Percentiles rank a stretch among this genome's conserved stretches.
phyloP scores from a whole-genome alignment of 2,888 invertebrate genomes.

The Idaea biselata region DNA sequence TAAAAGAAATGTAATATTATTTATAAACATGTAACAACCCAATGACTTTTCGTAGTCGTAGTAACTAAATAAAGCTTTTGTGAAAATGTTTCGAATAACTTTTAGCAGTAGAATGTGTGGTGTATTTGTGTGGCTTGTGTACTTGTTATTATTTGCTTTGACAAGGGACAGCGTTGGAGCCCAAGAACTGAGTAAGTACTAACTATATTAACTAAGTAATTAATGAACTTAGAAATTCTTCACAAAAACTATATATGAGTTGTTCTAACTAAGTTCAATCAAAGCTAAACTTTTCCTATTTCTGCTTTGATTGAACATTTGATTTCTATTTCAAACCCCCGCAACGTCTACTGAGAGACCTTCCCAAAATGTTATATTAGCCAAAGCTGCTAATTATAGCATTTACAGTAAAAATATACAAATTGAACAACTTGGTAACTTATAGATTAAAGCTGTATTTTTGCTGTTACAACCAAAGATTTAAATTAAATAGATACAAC shows the following conservation, averaged over 20 bases:
- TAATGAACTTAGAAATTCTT: background rate
- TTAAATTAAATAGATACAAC: too few species aligned
- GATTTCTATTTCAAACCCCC: too few species aligned
- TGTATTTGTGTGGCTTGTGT: constrained; percentile 57
- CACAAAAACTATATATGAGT: background rate
- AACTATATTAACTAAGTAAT: background rate
- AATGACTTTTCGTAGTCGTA: constrained; percentile 9
- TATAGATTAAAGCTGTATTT: too few species aligned
- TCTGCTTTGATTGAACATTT: too few species aligned
- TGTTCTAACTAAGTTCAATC: background rate
- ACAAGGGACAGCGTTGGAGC: constrained; percentile 65
- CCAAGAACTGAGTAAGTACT: constrained; percentile 61
- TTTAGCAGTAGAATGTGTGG: constrained; percentile 61
- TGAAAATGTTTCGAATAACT: constrained; percentile 42
- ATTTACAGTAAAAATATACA: too few species aligned
- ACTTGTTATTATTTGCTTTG: constrained; percentile 61
- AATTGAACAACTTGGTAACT: too few species aligned
- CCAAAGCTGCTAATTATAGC: too few species aligned
- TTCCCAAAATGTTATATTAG: too few species aligned
- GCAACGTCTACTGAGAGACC: too few species aligned
- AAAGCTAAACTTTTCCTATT: too few species aligned
- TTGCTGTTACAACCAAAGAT: too few species aligned
- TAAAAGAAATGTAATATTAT: constrained; percentile 19
- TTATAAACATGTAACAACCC: constrained; percentile 20
- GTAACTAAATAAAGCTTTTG: constrained; percentile 18